Percentiles rank a stretch among this genome's conserved stretches.
Evolutionary conservation across 2,888 invertebrate species (phyloP).

Genomic region (Drosophila stalkeri): DNA sequence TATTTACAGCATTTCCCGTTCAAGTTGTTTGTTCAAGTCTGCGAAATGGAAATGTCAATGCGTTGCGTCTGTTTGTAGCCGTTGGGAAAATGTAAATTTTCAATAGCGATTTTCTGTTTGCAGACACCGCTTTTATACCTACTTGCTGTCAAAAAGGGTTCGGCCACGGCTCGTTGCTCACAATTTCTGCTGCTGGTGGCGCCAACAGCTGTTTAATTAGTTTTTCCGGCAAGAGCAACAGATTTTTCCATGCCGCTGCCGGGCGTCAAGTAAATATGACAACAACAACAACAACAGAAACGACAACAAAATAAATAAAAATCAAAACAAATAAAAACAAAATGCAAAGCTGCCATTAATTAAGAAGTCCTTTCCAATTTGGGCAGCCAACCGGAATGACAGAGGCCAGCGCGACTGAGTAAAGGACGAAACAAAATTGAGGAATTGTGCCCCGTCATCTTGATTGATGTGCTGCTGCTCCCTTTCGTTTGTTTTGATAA

Average conservation of each 20-base stretch:
- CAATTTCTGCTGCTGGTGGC: constrained; percentile 34
- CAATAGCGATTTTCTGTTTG: constrained; percentile 53
- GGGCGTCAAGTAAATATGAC: constrained; percentile 44
- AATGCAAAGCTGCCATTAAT: constrained; percentile 59
- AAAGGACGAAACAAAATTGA: constrained; percentile 13
- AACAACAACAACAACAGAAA: neutral
- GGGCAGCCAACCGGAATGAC: constrained; percentile 20
- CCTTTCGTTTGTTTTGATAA: constrained; percentile 45
- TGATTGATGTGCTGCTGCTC: constrained; percentile 63
- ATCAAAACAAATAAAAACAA: constrained; percentile 46
- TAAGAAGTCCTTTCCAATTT: constrained; percentile 56
- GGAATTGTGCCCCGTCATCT: constrained; percentile 42
- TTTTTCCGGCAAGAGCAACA: constrained; percentile 60
- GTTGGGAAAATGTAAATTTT: constrained; percentile 59
- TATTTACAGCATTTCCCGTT: neutral
- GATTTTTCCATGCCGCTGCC: constrained; percentile 42
- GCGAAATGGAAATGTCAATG: constrained; percentile 28
- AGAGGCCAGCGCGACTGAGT: constrained; percentile 2
- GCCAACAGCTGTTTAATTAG: constrained; percentile 64
- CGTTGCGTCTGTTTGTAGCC: neutral
- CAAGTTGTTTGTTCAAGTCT: constrained; percentile 13
- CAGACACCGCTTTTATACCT: constrained; percentile 9
- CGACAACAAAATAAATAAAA: neutral
- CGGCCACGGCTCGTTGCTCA: constrained; percentile 43
- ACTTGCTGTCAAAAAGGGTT: constrained; percentile 48